phyloP scores from a whole-genome alignment of 2,113 vertebrate species.

The Alligator mississippiensis region DNA sequence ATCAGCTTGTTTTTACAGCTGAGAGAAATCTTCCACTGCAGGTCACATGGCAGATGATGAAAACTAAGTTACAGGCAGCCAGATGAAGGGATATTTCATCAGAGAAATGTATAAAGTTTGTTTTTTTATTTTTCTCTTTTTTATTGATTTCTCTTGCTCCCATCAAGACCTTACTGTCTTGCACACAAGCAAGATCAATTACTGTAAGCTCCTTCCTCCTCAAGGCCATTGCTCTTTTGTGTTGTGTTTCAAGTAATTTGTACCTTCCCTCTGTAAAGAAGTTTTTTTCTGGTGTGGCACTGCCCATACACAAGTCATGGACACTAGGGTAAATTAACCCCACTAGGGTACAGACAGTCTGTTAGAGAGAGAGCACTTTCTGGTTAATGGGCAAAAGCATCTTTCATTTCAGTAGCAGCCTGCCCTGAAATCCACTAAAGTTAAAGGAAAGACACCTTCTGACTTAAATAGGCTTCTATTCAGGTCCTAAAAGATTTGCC shows the following conservation, averaged over 20 bases:
- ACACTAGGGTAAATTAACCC: not conserved
- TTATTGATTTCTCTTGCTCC: constrained; percentile 63
- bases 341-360: not conserved
- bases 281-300: not conserved
- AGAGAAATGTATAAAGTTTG: constrained; percentile 10
- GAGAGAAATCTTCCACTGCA: constrained; percentile 9
- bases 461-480: not conserved
- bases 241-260: constrained; percentile 13
- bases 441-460: not conserved
- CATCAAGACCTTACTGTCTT: constrained; percentile 27
- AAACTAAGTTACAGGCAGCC: constrained; percentile 42
- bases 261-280: not conserved
- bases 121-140: constrained; percentile 43
- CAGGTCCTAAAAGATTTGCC: not conserved
- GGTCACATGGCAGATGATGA: constrained; percentile 47
- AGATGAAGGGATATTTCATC: constrained; percentile 50
- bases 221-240: constrained; percentile 20
- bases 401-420: not conserved
- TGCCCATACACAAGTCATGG: not conserved
- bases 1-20: constrained; percentile 1
- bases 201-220: constrained; percentile 22
- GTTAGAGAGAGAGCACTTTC: not conserved
- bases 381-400: not conserved
- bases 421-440: not conserved
- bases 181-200: constrained; percentile 53